Evolutionary conservation across 2,797 vertebrate genomes (phyloP).

Genomic region (Sibirionetta formosa): DNA sequence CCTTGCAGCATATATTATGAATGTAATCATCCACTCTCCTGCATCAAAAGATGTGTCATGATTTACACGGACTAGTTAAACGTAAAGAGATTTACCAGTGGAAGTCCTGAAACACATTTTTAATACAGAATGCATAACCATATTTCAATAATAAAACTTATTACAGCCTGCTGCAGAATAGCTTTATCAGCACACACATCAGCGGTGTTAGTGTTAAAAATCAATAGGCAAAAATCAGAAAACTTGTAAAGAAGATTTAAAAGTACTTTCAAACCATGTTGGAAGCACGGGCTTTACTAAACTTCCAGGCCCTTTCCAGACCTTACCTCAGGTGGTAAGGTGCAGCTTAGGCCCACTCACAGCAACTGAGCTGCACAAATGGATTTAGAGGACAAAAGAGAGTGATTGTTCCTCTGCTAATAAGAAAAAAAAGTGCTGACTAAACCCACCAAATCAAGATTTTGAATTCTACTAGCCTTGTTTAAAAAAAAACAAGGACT

Average conservation of each 20-base stretch:
- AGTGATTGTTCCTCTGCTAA: neutral
- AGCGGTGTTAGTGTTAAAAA: neutral
- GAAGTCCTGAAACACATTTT: neutral
- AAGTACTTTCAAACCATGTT: neutral
- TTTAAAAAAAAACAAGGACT: neutral
- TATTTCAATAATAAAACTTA: neutral
- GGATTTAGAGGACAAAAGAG: neutral
- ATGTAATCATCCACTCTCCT: neutral
- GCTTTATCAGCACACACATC: neutral
- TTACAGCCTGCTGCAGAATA: neutral
- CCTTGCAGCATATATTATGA: neutral
- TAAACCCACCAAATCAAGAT: neutral
- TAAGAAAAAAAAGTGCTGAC: neutral
- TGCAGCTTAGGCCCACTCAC: neutral
- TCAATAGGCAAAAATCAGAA: neutral
- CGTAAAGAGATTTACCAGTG: neutral
- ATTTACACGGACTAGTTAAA: neutral
- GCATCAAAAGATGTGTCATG: neutral
- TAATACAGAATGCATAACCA: neutral
- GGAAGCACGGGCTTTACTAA: neutral
- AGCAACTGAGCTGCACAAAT: neutral
- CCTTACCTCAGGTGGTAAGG: rapidly evolving
- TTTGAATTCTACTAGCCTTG: neutral
- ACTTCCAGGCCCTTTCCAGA: neutral
- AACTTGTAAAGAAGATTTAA: neutral